Conservation (phyloP, 2,888 invertebrate genomes). For the Orthonevra nobilis region DNA sequence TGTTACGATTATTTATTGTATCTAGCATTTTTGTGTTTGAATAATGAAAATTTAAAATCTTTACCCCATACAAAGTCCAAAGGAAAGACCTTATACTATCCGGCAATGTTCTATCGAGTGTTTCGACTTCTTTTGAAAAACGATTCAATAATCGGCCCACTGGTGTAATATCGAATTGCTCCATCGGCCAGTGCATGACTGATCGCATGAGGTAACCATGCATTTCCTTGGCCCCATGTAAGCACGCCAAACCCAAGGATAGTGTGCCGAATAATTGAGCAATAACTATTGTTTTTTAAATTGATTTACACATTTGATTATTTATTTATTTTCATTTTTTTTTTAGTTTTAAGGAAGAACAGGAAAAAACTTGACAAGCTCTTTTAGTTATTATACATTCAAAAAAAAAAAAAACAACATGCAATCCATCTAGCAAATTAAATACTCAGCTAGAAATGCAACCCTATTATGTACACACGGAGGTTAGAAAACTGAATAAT, state of each 20-base stretch:
- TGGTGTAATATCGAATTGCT: conserved; percentile 90
- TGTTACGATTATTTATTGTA: too few species aligned
- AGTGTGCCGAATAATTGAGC: conserved; percentile 77
- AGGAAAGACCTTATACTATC: conserved; percentile 77
- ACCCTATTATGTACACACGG: conserved; percentile 6
- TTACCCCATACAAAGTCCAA: conserved; percentile 81
- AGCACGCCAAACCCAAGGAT: conserved; percentile 79
- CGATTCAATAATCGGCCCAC: conserved; percentile 87
- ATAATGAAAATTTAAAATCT: conserved; percentile 43
- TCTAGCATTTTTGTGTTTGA: not conserved
- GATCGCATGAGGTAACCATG: conserved; percentile 83
- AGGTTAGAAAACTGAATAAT: conserved; percentile 7
- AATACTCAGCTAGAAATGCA: too few species aligned
- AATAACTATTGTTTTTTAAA: conserved; percentile 51
- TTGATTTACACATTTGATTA: conserved; percentile 5
- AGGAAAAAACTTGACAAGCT: too few species aligned
- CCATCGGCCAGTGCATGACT: conserved; percentile 86
- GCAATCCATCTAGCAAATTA: too few species aligned
- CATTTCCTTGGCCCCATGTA: conserved; percentile 83
- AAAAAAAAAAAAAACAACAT: conserved; percentile 40
- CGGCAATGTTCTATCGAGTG: conserved; percentile 82
- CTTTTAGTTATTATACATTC: conserved; percentile 25
- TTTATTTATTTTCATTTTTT: conserved; percentile 1
- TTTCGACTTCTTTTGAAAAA: conserved; percentile 84
- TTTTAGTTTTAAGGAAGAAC: too few species aligned